A percentile compares a stretch with the other conserved stretches of the same genome.
These are phyloP conservation scores for Phylloscopus whistleri DNA, from an alignment of 2,113 vertebrate species.

Conservation along the genomic window DNA sequence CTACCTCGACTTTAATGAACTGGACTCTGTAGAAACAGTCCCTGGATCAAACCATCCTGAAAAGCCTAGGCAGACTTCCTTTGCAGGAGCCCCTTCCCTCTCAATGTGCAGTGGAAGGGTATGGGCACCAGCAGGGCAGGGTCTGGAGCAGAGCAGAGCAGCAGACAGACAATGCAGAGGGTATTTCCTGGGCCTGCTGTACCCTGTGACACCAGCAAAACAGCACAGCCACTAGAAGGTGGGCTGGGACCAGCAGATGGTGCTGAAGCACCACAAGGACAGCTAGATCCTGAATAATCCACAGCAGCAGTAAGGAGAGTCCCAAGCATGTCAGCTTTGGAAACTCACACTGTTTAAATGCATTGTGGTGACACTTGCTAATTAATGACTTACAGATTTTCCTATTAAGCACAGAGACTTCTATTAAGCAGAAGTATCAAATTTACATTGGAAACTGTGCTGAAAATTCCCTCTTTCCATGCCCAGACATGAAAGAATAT, in stretches of 20 bases:
- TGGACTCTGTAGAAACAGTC: not conserved
- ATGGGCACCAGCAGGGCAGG: not conserved
- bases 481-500: not conserved
- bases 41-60: not conserved
- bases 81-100: not conserved
- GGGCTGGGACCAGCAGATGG: not conserved
- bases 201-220: not conserved
- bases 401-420: not conserved
- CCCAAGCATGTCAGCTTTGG: not conserved
- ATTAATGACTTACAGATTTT: not conserved
- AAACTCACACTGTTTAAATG: not conserved
- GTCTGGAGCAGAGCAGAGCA: not conserved
- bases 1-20: rapidly evolving
- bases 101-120: not conserved
- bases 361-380: not conserved
- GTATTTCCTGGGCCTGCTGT: not conserved
- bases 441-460: not conserved
- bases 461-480: not conserved
- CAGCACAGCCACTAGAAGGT: not conserved
- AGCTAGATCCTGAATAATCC: not conserved
- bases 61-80: not conserved
- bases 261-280: not conserved
- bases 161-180: too few species aligned
- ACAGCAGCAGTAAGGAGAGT: not conserved
- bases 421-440: not conserved